Evolutionary conservation across 2,888 invertebrate species (phyloP).

Genomic region (Eupithecia subfuscata): DNA sequence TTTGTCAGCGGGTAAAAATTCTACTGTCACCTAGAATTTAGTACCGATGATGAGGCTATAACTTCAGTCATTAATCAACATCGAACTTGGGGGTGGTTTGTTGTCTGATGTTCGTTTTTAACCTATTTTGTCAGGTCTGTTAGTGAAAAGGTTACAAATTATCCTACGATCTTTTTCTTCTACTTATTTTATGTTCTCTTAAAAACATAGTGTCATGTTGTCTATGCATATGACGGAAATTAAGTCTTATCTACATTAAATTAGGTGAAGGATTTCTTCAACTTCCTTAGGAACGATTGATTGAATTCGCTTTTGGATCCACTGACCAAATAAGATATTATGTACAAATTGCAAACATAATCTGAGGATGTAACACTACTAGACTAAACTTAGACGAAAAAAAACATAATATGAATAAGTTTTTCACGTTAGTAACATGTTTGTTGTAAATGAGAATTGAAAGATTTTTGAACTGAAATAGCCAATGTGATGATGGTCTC

Average conservation of each 20-base stretch:
- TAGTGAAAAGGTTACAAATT: neutral
- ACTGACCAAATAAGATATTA: neutral
- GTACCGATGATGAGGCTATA: neutral
- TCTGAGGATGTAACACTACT: no score
- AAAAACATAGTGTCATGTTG: neutral
- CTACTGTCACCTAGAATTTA: neutral
- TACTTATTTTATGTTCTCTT: neutral
- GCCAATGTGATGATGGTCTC: neutral
- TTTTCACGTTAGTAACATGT: no score
- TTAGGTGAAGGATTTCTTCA: neutral
- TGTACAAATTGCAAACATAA: no score
- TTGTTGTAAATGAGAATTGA: no score
- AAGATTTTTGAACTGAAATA: no score
- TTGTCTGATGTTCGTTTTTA: neutral
- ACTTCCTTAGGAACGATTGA: neutral
- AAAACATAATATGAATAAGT: no score
- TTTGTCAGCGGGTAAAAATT: neutral
- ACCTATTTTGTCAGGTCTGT: neutral
- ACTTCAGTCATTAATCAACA: constrained; percentile 4
- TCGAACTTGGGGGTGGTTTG: neutral
- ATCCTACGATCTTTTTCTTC: neutral
- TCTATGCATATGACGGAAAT: neutral
- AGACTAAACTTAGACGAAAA: no score
- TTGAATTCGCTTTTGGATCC: neutral
- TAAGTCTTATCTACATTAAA: neutral